Evolutionary conservation across 2,888 invertebrate species (phyloP).

Genomic region (Dasysyrphus albostriatus): DNA sequence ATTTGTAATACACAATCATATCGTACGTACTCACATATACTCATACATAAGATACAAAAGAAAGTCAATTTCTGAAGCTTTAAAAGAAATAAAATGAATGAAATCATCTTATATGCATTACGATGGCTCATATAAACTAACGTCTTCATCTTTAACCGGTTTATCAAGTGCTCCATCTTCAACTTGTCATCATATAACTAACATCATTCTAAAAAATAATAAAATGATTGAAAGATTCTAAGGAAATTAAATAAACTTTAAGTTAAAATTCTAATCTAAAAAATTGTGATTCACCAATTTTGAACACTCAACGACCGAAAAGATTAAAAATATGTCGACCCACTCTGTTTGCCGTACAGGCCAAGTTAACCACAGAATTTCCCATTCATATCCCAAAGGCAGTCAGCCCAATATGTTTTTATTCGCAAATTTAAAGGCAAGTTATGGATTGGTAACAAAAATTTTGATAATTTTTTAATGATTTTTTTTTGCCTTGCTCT

Average conservation of each 20-base stretch:
- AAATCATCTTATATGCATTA: slow-evolving; percentile 51
- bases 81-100: slow-evolving; percentile 38
- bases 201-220: background rate
- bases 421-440: background rate
- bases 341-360: slow-evolving; percentile 18
- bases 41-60: background rate
- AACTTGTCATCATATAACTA: slow-evolving; percentile 11
- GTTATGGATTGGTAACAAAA: background rate
- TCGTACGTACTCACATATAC: background rate
- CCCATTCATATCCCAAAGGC: background rate
- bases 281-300: slow-evolving; percentile 45
- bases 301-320: background rate
- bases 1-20: too few relatives aligned
- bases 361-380: slow-evolving; percentile 59
- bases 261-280: background rate
- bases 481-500: too few relatives aligned
- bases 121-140: slow-evolving; percentile 24
- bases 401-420: slow-evolving; percentile 7
- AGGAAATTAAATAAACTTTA: background rate
- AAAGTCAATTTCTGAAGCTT: slow-evolving; percentile 38
- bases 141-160: slow-evolving; percentile 30
- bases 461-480: too few relatives aligned
- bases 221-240: slow-evolving; percentile 31
- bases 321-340: slow-evolving; percentile 30
- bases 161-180: background rate